Conservation (phyloP, 2,888 invertebrate genomes). For the Spilarctia lutea region DNA sequence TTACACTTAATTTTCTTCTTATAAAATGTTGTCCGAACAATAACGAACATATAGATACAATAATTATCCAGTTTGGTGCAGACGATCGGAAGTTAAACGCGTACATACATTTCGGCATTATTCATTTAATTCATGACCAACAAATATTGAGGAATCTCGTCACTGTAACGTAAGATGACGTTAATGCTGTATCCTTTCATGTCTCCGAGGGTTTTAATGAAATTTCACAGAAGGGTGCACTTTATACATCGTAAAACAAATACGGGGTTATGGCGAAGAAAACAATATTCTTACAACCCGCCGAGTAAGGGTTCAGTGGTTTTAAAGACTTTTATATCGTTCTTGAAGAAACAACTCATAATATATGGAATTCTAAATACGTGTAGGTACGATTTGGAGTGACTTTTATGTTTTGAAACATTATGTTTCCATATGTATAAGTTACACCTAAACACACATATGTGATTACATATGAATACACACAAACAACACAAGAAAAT, state of each 20-base stretch:
- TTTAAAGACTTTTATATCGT: constrained; percentile 30
- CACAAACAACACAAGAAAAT: background rate
- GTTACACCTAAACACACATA: background rate
- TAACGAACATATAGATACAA: too few species aligned
- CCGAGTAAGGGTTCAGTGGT: constrained; percentile 21
- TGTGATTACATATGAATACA: background rate
- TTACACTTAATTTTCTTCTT: too few species aligned
- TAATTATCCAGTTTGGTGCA: too few species aligned
- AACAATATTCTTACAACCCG: constrained; percentile 41
- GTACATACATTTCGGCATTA: too few species aligned
- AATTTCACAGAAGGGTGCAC: constrained; percentile 41
- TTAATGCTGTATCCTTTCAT: constrained; percentile 14
- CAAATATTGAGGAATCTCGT: background rate
- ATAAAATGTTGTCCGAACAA: too few species aligned
- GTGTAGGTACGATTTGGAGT: background rate
- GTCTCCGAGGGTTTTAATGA: constrained; percentile 37
- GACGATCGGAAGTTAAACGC: too few species aligned
- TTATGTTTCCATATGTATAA: background rate
- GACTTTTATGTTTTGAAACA: background rate
- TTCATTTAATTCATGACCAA: too few species aligned
- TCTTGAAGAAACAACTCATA: background rate
- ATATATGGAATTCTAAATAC: background rate
- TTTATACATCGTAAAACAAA: constrained; percentile 49
- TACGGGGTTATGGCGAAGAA: constrained; percentile 32
- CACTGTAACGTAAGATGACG: constrained; percentile 1